phyloP scores from a whole-genome alignment of 2,113 vertebrate species.

The Oxyruncus cristatus region DNA sequence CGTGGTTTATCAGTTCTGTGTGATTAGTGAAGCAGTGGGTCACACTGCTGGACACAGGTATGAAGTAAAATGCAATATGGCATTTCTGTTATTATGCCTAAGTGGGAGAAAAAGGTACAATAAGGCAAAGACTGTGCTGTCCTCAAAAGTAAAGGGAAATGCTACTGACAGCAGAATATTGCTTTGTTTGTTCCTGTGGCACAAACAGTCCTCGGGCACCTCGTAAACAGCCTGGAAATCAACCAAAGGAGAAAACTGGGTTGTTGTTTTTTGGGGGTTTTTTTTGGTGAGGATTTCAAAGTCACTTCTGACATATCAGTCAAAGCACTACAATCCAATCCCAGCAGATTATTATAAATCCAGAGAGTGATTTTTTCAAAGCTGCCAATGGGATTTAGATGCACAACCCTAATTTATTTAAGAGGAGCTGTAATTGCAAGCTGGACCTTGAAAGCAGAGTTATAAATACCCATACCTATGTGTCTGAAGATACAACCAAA shows the following conservation, averaged over 20 bases:
- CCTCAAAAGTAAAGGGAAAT: background rate
- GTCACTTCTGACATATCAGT: background rate
- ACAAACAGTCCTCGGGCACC: background rate
- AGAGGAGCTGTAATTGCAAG: background rate
- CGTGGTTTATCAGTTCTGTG: background rate
- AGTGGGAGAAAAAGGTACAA: background rate
- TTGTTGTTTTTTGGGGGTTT: background rate
- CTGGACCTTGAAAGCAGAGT: background rate
- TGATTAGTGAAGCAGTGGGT: background rate
- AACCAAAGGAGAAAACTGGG: background rate
- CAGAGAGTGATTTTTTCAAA: background rate
- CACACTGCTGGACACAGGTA: background rate
- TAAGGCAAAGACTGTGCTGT: background rate
- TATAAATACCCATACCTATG: background rate
- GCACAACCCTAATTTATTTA: background rate
- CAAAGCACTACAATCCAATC: background rate
- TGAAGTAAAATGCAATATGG: background rate
- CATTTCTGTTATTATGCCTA: background rate
- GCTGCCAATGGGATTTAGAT: constrained; percentile 7
- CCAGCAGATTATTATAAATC: constrained; percentile 1
- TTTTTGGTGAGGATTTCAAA: background rate
- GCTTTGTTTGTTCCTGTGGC: background rate
- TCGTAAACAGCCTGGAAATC: background rate
- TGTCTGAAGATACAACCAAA: background rate
- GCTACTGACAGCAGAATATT: background rate